A percentile compares a stretch with the other conserved stretches of the same genome.
Conservation (phyloP, 2,113 vertebrate genomes). For the Phycodurus eques region DNA sequence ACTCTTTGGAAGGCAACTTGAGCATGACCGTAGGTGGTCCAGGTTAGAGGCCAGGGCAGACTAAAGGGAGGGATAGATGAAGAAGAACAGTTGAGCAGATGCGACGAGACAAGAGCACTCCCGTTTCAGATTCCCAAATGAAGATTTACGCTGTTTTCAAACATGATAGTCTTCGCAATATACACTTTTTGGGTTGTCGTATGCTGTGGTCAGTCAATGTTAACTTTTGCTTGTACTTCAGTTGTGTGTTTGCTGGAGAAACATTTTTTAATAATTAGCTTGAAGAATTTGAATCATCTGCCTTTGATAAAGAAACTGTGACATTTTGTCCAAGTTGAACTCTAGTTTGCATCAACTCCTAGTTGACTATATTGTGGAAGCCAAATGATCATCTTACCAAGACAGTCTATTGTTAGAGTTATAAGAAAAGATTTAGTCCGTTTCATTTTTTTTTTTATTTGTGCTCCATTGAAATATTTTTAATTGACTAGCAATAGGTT, state of each 20-base stretch:
- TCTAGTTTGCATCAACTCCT: not conserved
- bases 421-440: too few species aligned
- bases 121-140: slow-evolving; percentile 69
- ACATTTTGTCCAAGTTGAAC: not conserved
- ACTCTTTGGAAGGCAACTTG: slow-evolving; percentile 9
- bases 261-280: not conserved
- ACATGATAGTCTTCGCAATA: not conserved
- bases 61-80: slow-evolving; percentile 49
- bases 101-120: slow-evolving; percentile 72
- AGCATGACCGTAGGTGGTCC: slow-evolving; percentile 19
- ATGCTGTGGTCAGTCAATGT: not conserved
- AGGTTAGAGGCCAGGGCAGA: slow-evolving; percentile 31
- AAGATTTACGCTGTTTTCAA: slow-evolving; percentile 72
- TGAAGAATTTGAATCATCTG: too few species aligned
- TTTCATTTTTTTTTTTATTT: too few species aligned
- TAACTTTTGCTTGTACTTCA: not conserved
- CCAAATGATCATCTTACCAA: not conserved
- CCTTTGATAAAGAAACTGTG: too few species aligned
- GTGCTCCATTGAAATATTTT: too few species aligned
- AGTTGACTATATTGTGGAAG: too few species aligned
- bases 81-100: slow-evolving; percentile 68
- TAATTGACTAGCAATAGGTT: too few species aligned
- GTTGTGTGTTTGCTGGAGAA: not conserved
- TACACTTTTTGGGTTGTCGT: not conserved
- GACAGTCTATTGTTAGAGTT: not conserved